These are phyloP conservation scores for Atethmia centrago DNA, from an alignment of 2,888 invertebrate species.

Conservation along the genomic window DNA sequence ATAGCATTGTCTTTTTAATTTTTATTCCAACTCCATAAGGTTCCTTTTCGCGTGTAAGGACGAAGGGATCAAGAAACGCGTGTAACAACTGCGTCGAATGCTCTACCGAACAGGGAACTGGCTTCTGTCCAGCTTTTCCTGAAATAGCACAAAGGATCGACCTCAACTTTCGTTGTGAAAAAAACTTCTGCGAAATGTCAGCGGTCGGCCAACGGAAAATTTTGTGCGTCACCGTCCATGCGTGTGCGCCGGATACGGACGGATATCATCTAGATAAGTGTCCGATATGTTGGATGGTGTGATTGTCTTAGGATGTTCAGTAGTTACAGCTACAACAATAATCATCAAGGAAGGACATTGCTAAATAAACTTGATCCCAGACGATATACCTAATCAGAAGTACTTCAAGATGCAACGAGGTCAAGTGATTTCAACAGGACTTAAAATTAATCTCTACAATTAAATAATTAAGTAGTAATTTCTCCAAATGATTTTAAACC, in stretches of 20 bases:
- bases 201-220: constrained; percentile 82
- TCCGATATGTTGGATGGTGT: constrained; percentile 15
- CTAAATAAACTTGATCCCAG: not conserved
- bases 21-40: constrained; percentile 61
- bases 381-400: not conserved
- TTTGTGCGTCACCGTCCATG: constrained; percentile 82
- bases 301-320: constrained; percentile 5
- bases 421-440: constrained; percentile 27
- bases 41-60: constrained; percentile 65
- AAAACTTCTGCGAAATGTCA: constrained; percentile 88
- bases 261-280: constrained; percentile 51
- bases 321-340: not conserved
- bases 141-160: constrained; percentile 91
- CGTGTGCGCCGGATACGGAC: constrained; percentile 56
- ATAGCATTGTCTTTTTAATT: constrained; percentile 48
- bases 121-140: constrained; percentile 86
- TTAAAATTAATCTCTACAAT: not conserved
- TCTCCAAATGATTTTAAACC: too few relatives aligned
- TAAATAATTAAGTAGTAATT: constrained; percentile 1
- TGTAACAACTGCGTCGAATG: constrained; percentile 80
- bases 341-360: too few relatives aligned
- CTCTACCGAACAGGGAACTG: constrained; percentile 78
- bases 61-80: constrained; percentile 80
- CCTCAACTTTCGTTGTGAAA: constrained; percentile 82
- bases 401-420: not conserved